Evolutionary conservation across 2,888 invertebrate genomes (phyloP), one percentile per base, ranked within the genome.

Genomic region (Ceramica pisi): DNA sequence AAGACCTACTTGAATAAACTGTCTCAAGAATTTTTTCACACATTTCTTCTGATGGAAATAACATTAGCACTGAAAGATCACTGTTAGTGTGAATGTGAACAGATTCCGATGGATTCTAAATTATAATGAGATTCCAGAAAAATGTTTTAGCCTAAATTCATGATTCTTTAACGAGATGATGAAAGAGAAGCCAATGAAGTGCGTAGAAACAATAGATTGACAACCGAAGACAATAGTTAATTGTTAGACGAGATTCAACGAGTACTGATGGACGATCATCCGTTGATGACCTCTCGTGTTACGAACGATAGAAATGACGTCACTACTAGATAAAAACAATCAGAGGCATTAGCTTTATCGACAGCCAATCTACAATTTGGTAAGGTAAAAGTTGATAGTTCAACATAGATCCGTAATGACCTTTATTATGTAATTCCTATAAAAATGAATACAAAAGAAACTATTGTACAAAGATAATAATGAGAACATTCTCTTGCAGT

Each of bases 401-500:
- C 69, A 72, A 71, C 59, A 53, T 61, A 83, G 55, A 78, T 35
- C 51, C 31, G 1, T 64, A 57, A 73, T 85, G 66, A 83, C 78
- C 74, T 83, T 80, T 84, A 53, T 84, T 73, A 85, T 64, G 23
- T 72, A 80, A 84, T 71, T 59, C 63, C 51, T 76, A 44, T 71
- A 48, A 71, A 81, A 78, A 71, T 64, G 66, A 66, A 56, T 71
- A 67, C 70, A 85, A 77, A 62, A 78, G 66, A 65, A 67, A 64
- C 72, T 56, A 78, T 84, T 85, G 85, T 84, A 71, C 55, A 3
- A 19, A 61, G 65, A 67, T 78, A 82, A 83, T 85, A 85, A 82
- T 84, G 85, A 71, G 81, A 84, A 84, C 73, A 70, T 81, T 84
- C 76, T 76, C 61, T 67, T 41, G 71, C 60, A 60, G 79, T 81